Percentiles rank a stretch among this genome's conserved stretches.
Conservation (phyloP, 2,113 vertebrate species). For the Danio rerio region DNA sequence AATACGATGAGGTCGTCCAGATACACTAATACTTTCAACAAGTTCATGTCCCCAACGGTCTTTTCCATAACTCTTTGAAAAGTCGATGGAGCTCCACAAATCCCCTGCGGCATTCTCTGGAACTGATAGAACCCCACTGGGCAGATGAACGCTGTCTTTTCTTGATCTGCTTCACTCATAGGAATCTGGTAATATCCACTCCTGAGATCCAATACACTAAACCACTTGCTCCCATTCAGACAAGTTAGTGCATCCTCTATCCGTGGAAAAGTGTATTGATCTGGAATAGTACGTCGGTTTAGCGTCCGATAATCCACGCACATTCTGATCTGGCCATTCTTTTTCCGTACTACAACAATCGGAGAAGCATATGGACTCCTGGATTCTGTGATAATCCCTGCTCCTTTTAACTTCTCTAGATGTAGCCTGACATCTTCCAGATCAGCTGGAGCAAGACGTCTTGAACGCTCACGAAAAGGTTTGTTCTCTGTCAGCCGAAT, state of each 20-base stretch:
- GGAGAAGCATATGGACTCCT: conserved; percentile 36
- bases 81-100: not conserved
- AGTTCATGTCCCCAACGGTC: not conserved
- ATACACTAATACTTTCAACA: not conserved
- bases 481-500: not conserved
- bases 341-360: conserved; percentile 41
- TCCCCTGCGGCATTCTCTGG: not conserved
- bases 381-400: conserved; percentile 34
- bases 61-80: conserved; percentile 1
- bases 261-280: not conserved
- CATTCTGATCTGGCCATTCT: conserved; percentile 29
- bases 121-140: conserved; percentile 8
- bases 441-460: not conserved
- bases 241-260: conserved; percentile 20
- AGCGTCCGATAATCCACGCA: conserved; percentile 24
- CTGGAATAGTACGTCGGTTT: not conserved
- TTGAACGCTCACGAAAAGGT: not conserved
- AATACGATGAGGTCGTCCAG: not conserved
- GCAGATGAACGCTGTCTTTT: conserved; percentile 18
- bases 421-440: not conserved
- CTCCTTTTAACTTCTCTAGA: not conserved
- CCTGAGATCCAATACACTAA: conserved; percentile 22
- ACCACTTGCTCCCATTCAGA: conserved; percentile 20
- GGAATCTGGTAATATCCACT: not conserved
- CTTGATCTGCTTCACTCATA: not conserved